Percentiles rank a stretch among this genome's conserved stretches.
phyloP scores from a whole-genome alignment of 2,113 vertebrate species.

The Ameiurus melas region DNA sequence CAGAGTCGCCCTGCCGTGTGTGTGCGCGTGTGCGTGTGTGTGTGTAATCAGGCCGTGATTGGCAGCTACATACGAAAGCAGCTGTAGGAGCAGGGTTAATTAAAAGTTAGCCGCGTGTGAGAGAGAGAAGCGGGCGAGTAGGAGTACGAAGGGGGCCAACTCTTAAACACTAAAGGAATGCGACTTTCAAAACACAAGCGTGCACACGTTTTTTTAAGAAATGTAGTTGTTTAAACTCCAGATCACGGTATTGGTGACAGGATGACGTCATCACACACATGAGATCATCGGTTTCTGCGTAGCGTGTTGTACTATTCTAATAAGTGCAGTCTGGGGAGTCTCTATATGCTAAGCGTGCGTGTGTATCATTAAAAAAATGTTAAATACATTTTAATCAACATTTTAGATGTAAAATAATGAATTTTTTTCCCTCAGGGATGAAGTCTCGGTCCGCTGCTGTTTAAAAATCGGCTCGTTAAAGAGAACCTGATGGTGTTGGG shows the following conservation, averaged over 20 bases:
- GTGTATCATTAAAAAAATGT: too few relatives aligned
- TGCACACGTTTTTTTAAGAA: not conserved
- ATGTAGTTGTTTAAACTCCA: not conserved
- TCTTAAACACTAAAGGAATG: slow-evolving; percentile 34
- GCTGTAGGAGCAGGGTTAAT: slow-evolving; percentile 48
- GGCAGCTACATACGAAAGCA: slow-evolving; percentile 12
- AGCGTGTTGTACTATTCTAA: too few relatives aligned
- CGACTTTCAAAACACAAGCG: slow-evolving; percentile 26
- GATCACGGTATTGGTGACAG: not conserved
- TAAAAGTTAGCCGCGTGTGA: slow-evolving; percentile 40
- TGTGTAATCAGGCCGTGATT: slow-evolving; percentile 21
- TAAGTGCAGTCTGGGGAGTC: not conserved
- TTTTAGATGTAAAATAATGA: not conserved
- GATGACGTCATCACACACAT: not conserved
- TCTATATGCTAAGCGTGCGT: not conserved
- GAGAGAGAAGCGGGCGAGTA: not conserved
- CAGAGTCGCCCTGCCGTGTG: not conserved
- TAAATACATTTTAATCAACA: too few relatives aligned
- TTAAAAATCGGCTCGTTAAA: not conserved
- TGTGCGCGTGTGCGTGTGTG: not conserved
- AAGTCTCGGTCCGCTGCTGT: not conserved
- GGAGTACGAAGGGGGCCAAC: not conserved
- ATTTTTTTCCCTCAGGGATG: not conserved
- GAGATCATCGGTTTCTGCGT: too few relatives aligned
- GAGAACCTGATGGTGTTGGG: not conserved